A percentile compares a stretch with the other conserved stretches of the same genome.
These are phyloP conservation scores for Polypedilum pembai DNA, from an alignment of 1,140 invertebrate species.

Conservation along the genomic window DNA sequence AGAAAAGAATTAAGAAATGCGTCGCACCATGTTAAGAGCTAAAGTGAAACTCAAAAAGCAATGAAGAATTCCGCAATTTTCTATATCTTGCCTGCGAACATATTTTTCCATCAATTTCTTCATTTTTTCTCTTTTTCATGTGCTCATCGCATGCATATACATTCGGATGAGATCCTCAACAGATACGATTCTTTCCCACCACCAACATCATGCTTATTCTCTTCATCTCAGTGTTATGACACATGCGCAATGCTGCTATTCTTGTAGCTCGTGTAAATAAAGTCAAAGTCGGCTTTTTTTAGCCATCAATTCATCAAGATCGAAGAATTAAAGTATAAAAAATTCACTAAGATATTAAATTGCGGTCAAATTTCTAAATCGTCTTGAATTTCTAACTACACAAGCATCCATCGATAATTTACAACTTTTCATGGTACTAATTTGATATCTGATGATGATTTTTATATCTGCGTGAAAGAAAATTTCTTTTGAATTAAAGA, in stretches of 20 bases:
- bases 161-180: constrained; percentile 16
- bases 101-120: constrained; percentile 4
- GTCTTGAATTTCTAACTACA: neutral
- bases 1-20: constrained; percentile 5
- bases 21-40: neutral
- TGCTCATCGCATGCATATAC: neutral
- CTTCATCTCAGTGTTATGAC: neutral
- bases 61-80: constrained; percentile 5
- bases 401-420: neutral
- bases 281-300: neutral
- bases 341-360: neutral
- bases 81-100: constrained; percentile 3
- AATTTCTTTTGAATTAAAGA: neutral
- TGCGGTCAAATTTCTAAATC: neutral
- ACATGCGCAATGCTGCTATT: neutral
- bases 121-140: neutral
- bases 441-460: neutral
- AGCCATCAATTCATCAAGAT: constrained; percentile 1
- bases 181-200: constrained; percentile 16
- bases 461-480: neutral
- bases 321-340: neutral
- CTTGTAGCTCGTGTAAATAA: neutral
- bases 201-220: neutral
- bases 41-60: neutral
- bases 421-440: neutral